Evolutionary conservation across 2,797 vertebrate species (phyloP).

Genomic region (Cynodonichthys magdalenae): DNA sequence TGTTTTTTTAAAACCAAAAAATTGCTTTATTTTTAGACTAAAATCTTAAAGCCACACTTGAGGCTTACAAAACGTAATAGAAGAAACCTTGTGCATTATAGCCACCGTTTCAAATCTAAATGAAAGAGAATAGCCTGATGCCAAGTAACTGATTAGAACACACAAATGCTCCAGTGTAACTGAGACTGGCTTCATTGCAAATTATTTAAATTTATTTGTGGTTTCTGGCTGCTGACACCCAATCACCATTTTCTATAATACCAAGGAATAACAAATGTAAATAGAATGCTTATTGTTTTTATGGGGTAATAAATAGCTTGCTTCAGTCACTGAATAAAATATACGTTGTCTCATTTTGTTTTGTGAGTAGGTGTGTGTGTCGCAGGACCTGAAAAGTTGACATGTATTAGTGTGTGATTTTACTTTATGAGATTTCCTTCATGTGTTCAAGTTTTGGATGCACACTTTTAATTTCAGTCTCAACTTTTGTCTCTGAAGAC

Average conservation of each 20-base stretch:
- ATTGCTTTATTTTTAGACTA: neutral
- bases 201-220: conserved; percentile 64
- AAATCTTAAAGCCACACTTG: neutral
- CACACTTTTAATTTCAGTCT: conserved; percentile 41
- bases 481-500: conserved; percentile 21
- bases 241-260: conserved; percentile 53
- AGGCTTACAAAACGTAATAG: neutral
- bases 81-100: neutral
- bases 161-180: conserved; percentile 18
- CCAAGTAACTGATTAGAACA: conserved; percentile 7
- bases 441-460: conserved; percentile 1
- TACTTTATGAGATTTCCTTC: neutral
- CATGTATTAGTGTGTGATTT: neutral
- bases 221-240: conserved; percentile 49
- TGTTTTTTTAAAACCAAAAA: neutral
- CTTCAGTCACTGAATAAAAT: conserved; percentile 49
- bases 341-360: conserved; percentile 50
- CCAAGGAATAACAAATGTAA: conserved; percentile 64
- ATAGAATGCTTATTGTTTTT: conserved; percentile 60
- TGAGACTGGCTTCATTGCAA: conserved; percentile 38
- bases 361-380: conserved; percentile 11
- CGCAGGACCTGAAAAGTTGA: neutral
- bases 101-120: conserved; percentile 21
- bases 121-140: conserved; percentile 22
- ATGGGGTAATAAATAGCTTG: conserved; percentile 47